Base-by-base conservation (phyloP, 2,888 invertebrate species). In the Barypeithes pellucidus region DNA sequence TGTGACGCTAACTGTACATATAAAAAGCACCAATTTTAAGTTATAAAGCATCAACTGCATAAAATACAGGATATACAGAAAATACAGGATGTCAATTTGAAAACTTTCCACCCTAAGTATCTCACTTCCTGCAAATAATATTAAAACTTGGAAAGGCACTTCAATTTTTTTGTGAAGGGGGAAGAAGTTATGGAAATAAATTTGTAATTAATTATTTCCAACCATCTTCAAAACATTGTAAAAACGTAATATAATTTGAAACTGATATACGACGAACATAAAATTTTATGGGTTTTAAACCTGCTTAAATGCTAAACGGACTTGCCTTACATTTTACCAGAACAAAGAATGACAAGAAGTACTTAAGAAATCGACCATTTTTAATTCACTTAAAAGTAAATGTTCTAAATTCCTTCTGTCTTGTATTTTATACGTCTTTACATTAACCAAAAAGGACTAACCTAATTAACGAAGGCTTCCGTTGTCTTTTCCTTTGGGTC, bases 371-470 rank as follows among this genome's bases (percentile, higher is more conserved):
- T 50, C 50, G 50, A 50, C 24, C 50, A 50, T 50, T 22, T 47
- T 22, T 50, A 50, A 50, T 50, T 50, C 50, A 50, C 50, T 50
- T 50, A 50, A 24, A 50, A 50, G 50, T n/a, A 50, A 47, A 50
- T 22, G 50, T 24, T 50, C 50, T 50, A 24, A 50, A 50, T 50
- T 50, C 24, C 24, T 22, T 22, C 50, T 12, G 50, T 50, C 50
- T 24, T 50, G 50, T 24, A n/a, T 50, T 50, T 50, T 50, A 50
- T 50, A 50, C 24, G 22, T 24, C 24, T 7, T 50, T 50, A 24
- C 22, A 50, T 50, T 24, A 50, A 50, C 50, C 50, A n/a, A 50
- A 50, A 50, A 50, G 16, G 50, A 22, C 50, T 50, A 50, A 50
- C 22, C 22, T 50, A 50, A 50, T 50, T 50, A 50, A 50, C 50